Percentiles rank a stretch among this genome's conserved stretches.
These are phyloP conservation scores for Cladopsammia gracilis DNA, from an alignment of 64 coral and sea anemone species.

Conservation along the genomic window DNA sequence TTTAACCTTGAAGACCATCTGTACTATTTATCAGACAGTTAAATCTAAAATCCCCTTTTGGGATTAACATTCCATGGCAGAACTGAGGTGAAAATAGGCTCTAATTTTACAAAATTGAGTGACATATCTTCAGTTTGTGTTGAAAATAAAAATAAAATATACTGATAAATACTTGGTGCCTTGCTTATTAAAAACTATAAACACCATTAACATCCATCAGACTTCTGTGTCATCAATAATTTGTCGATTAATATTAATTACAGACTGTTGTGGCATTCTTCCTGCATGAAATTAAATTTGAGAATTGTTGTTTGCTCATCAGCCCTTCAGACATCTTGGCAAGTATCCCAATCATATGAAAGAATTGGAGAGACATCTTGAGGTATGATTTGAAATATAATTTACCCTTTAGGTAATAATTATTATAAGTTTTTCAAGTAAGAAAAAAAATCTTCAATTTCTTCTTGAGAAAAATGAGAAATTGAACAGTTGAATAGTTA, in stretches of 20 bases:
- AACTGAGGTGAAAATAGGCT: not conserved
- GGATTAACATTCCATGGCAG: slow-evolving; percentile 19
- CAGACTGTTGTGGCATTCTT: not conserved
- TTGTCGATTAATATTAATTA: slow-evolving; percentile 39
- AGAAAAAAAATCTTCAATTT: no score
- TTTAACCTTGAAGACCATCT: not conserved
- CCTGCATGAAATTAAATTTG: slow-evolving; percentile 1
- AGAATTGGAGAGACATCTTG: slow-evolving; percentile 97
- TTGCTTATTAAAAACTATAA: no score
- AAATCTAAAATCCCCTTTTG: slow-evolving; percentile 26
- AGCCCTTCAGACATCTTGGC: slow-evolving; percentile 96
- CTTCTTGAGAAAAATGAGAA: no score
- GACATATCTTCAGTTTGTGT: no score
- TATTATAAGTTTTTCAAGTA: no score
- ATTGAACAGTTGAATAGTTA: no score
- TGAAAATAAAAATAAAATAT: no score
- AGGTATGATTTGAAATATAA: slow-evolving; percentile 52
- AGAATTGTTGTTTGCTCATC: not conserved
- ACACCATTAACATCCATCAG: not conserved
- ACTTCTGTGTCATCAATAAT: not conserved
- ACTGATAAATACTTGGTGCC: no score
- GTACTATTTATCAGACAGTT: not conserved
- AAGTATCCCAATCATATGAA: slow-evolving; percentile 97
- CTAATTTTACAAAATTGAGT: no score
- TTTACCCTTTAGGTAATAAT: not conserved